Base-by-base conservation (phyloP, 2,888 invertebrate genomes). In the Acleris holmiana region DNA sequence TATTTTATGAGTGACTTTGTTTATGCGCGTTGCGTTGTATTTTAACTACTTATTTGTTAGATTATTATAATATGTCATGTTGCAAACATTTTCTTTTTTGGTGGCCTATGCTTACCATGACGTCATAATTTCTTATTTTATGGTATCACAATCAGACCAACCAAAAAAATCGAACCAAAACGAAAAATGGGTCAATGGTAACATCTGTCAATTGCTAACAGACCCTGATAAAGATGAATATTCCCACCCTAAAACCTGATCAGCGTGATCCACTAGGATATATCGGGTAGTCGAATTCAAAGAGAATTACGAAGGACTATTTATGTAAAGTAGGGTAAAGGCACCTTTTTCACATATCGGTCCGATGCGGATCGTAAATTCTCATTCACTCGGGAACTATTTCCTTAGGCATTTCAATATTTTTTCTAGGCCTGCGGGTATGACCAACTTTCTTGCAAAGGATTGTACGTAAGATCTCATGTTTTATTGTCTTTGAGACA, bases 281-380 rank as follows among this genome's bases (percentile, higher is more conserved):
- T 72, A 73, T 74, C 73, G 73, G 71, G 64, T 69, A 70, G 66
- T 71, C 68, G 71, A 75, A 76, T 78, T 65, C 65, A 72, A 76
- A 74, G 71, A 69, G 66, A 72, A 74, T 70, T 70, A 71, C 69
- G 66, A 67, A 61, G 63, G 67, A 67, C 71, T 77, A 72, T 78
- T 79, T 78, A 79, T 79, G 79, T 71, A 76, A 78, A 76, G 71
- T 68, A 74, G 71, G 72, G 72, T 72, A 73, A 66, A 67, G 72
- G 71, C 68, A 69, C 71, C 75, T 72, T 74, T 73, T 71, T 71
- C 70, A 71, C 71, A 62, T 68, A 68, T 69, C 61, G 69, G 70
- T 67, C 69, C 72, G 66, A 69, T 67, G 68, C 68, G 69, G 68
- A 69, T 68, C 74, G 71, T 74, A 73, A 72, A 73, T 73, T 69